A percentile compares a stretch with the other conserved stretches of the same genome.
Conservation (phyloP, 2,888 invertebrate species). For the Neoscelio sp. region DNA sequence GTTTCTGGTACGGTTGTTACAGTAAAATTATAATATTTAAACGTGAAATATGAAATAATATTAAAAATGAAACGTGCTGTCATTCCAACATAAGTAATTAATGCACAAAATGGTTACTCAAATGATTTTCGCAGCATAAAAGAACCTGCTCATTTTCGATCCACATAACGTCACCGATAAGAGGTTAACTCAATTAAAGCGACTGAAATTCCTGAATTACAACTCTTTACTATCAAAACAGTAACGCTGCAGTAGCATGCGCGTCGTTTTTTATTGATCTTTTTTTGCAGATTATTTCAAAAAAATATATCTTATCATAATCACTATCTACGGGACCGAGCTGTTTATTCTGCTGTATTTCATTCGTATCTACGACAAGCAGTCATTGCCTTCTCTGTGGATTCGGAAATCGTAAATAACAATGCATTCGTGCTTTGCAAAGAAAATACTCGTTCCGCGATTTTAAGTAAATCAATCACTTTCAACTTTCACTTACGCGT, state of each 20-base stretch:
- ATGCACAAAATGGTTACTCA: slow-evolving; percentile 9
- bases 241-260: slow-evolving; percentile 6
- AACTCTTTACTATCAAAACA: neutral
- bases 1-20: neutral
- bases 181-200: neutral
- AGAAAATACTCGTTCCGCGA: neutral
- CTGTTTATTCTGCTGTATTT: slow-evolving; percentile 48
- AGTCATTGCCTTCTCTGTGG: slow-evolving; percentile 45
- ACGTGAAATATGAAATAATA: too few relatives aligned
- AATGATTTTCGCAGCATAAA: slow-evolving; percentile 3
- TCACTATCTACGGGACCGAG: slow-evolving; percentile 24
- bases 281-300: slow-evolving; percentile 30
- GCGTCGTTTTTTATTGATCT: slow-evolving; percentile 11
- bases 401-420: slow-evolving; percentile 37
- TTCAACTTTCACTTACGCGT: slow-evolving; percentile 3
- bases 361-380: slow-evolving; percentile 40
- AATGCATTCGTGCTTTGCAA: slow-evolving; percentile 16
- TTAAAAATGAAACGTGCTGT: slow-evolving; percentile 25
- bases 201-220: slow-evolving; percentile 5
- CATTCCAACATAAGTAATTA: slow-evolving; percentile 8
- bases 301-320: slow-evolving; percentile 45
- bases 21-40: slow-evolving; percentile 11
- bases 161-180: neutral
- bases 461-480: slow-evolving; percentile 5
- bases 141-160: slow-evolving; percentile 1